These are phyloP conservation scores for Luscinia luscinia DNA, from an alignment of 2,797 vertebrate genomes.

Conservation along the genomic window DNA sequence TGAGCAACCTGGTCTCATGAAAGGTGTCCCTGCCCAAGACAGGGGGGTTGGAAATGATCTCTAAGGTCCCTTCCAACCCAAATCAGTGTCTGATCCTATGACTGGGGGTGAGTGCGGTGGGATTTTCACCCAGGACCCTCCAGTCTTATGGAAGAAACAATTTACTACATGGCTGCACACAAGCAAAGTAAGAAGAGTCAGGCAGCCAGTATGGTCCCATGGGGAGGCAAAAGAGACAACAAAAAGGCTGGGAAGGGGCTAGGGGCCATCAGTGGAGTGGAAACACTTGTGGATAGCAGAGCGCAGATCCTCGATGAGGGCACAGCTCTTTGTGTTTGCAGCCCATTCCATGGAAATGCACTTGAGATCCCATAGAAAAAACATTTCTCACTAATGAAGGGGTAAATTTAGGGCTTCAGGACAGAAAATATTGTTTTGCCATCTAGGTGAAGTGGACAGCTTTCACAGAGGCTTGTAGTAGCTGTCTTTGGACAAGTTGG, in stretches of 20 bases:
- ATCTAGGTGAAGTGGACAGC: neutral
- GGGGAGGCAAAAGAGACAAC: neutral
- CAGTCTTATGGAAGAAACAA: neutral
- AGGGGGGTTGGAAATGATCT: neutral
- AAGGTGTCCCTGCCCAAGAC: neutral
- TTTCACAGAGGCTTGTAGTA: neutral
- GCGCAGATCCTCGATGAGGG: neutral
- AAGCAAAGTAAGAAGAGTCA: neutral
- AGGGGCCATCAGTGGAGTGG: neutral
- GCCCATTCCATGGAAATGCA: accelerated
- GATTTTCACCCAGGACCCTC: neutral
- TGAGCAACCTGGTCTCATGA: neutral
- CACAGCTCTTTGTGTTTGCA: neutral
- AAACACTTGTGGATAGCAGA: neutral
- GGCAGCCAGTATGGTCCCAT: neutral
- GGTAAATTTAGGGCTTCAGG: neutral
- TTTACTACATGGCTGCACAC: accelerated
- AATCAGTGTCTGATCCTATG: neutral
- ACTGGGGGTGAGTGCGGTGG: accelerated
- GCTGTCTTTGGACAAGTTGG: neutral
- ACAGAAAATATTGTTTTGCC: neutral
- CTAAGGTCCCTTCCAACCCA: neutral
- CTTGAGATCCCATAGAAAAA: neutral
- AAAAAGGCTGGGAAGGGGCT: neutral
- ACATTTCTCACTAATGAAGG: neutral